These are phyloP conservation scores for Sylvicola cinctus DNA, from an alignment of 2,888 invertebrate species.

Conservation along the genomic window DNA sequence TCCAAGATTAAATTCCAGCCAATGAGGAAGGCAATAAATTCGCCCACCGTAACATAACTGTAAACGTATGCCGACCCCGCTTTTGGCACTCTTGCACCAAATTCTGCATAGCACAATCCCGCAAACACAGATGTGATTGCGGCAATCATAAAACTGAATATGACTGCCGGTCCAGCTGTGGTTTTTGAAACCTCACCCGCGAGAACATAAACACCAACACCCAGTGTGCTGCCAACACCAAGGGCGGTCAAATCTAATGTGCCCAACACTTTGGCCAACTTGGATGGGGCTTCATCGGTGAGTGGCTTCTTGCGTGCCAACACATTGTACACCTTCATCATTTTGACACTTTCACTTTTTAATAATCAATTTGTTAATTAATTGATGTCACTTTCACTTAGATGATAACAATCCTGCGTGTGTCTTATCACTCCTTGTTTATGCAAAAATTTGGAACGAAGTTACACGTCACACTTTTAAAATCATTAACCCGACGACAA, in stretches of 20 bases:
- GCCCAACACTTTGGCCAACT: slow-evolving; percentile 50
- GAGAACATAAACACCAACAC: slow-evolving; percentile 79
- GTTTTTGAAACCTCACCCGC: slow-evolving; percentile 66
- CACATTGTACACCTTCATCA: slow-evolving; percentile 5
- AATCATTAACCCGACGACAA: too few species aligned
- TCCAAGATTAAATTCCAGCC: slow-evolving; percentile 88
- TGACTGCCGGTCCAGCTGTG: slow-evolving; percentile 69
- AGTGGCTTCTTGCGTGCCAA: slow-evolving; percentile 27
- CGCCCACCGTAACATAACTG: slow-evolving; percentile 83
- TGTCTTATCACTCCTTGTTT: too few species aligned
- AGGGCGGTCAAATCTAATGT: slow-evolving; percentile 67
- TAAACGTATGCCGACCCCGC: slow-evolving; percentile 88
- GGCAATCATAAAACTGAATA: slow-evolving; percentile 71
- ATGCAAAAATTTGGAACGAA: too few species aligned
- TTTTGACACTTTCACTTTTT: neutral
- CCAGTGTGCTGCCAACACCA: slow-evolving; percentile 65
- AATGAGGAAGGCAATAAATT: slow-evolving; percentile 75
- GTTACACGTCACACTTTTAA: too few species aligned
- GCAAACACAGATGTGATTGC: slow-evolving; percentile 80
- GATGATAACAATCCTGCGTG: too few species aligned
- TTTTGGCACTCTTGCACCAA: slow-evolving; percentile 71
- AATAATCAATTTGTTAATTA: too few species aligned
- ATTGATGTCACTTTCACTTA: too few species aligned
- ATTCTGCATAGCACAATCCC: slow-evolving; percentile 79
- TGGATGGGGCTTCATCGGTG: slow-evolving; percentile 22